phyloP scores from a whole-genome alignment of 2,888 invertebrate genomes.

The Tipula lateralis region DNA sequence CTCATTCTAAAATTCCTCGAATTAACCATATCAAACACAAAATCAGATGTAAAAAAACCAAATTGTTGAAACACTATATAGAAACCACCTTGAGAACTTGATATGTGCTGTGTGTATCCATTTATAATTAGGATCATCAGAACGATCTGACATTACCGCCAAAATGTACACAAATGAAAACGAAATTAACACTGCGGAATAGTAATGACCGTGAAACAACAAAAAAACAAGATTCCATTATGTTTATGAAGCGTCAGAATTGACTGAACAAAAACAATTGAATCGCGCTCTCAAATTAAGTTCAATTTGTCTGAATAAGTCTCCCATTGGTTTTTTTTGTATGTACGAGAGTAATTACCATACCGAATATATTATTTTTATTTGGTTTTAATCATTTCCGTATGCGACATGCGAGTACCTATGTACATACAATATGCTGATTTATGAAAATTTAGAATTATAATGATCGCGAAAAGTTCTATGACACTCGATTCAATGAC shows the following conservation, averaged over 20 bases:
- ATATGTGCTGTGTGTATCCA: not conserved
- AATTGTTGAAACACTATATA: too few species aligned
- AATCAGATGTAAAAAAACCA: not conserved
- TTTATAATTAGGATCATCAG: not conserved
- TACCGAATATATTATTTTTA: not conserved
- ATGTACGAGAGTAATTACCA: not conserved
- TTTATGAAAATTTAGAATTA: not conserved
- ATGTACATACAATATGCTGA: not conserved
- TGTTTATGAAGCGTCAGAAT: not conserved
- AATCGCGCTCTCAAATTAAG: not conserved
- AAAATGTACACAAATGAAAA: not conserved
- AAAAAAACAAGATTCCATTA: not conserved
- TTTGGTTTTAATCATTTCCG: not conserved
- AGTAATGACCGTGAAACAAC: not conserved
- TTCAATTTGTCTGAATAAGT: not conserved
- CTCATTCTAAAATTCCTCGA: not conserved
- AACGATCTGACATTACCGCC: not conserved
- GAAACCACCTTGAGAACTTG: not conserved
- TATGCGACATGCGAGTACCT: not conserved
- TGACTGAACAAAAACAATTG: constrained; percentile 24
- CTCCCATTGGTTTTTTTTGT: not conserved
- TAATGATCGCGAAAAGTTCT: not conserved
- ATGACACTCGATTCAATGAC: not conserved
- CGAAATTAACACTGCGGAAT: not conserved
- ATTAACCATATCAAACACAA: not conserved